Percentiles rank a stretch among this genome's conserved stretches.
phyloP scores from a whole-genome alignment of 2,797 vertebrate genomes.

The Apogon talboti region DNA sequence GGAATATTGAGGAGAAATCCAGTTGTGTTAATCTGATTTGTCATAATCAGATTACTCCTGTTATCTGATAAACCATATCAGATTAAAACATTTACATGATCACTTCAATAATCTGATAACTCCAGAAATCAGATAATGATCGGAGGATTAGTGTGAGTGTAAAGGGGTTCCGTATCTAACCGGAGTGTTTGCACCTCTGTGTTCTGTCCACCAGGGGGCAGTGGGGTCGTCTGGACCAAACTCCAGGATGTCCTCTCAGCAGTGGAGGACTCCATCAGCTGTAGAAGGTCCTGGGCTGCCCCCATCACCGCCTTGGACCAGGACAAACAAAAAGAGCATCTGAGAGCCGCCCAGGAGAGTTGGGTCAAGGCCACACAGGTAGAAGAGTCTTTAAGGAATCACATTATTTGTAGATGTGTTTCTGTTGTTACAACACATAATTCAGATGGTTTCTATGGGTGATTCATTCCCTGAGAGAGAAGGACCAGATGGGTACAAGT shows the following conservation, averaged over 20 bases:
- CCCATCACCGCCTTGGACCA: slow-evolving; percentile 59
- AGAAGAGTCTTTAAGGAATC: background rate
- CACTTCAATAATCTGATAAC: too few species aligned
- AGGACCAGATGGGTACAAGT: too few species aligned
- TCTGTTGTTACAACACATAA: background rate
- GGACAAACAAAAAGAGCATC: slow-evolving; percentile 67
- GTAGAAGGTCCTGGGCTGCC: slow-evolving; percentile 75
- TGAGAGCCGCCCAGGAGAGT: slow-evolving; percentile 72
- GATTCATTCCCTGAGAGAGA: too few species aligned
- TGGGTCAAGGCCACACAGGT: slow-evolving; percentile 82
- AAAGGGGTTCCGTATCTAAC: too few species aligned
- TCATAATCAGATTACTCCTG: too few species aligned
- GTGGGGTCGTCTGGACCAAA: slow-evolving; percentile 80
- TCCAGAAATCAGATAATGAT: too few species aligned
- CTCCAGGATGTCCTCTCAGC: slow-evolving; percentile 87
- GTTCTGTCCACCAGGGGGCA: slow-evolving; percentile 44
- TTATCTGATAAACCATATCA: too few species aligned
- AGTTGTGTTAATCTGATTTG: too few species aligned
- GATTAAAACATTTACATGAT: too few species aligned
- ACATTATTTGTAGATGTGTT: too few species aligned
- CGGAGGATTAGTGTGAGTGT: too few species aligned
- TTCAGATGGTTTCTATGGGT: background rate
- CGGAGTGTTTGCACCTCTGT: slow-evolving; percentile 2
- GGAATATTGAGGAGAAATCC: too few species aligned
- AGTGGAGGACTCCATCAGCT: slow-evolving; percentile 86